A percentile compares a stretch with the other conserved stretches of the same genome.
phyloP scores from a whole-genome alignment of 2,888 invertebrate genomes.

The Cinara cedri region DNA sequence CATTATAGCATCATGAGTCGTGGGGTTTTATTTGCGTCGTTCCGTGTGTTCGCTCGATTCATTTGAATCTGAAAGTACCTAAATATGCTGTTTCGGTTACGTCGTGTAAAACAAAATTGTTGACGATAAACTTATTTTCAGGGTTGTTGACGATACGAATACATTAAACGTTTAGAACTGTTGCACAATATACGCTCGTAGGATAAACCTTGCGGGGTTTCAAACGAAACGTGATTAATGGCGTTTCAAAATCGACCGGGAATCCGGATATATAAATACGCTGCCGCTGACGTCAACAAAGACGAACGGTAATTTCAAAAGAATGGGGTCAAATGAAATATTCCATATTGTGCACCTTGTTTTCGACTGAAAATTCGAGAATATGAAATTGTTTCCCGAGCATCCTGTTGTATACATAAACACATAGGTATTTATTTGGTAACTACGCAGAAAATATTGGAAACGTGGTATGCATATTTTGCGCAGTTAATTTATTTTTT shows the following conservation, averaged over 20 bases:
- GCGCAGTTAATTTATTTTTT: too few species aligned
- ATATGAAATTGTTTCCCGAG: not conserved
- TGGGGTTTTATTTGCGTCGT: too few species aligned
- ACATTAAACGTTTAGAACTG: not conserved
- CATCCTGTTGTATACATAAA: too few species aligned
- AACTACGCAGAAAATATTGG: too few species aligned
- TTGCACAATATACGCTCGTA: slow-evolving; percentile 1
- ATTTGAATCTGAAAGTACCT: not conserved
- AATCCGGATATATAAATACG: not conserved
- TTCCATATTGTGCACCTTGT: not conserved
- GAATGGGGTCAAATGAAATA: not conserved
- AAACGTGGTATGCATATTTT: too few species aligned
- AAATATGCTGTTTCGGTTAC: too few species aligned
- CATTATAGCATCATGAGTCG: too few species aligned
- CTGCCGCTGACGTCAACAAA: not conserved
- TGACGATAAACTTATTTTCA: not conserved
- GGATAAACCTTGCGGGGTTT: not conserved
- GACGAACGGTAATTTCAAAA: not conserved
- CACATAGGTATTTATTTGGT: not conserved
- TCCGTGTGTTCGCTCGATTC: not conserved
- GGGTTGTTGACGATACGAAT: not conserved
- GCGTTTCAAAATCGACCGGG: not conserved
- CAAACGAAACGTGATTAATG: slow-evolving; percentile 15
- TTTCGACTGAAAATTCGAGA: not conserved
- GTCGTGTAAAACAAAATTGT: too few species aligned